Conservation (phyloP, 2,797 vertebrate species). For the Sebastes cheni region DNA sequence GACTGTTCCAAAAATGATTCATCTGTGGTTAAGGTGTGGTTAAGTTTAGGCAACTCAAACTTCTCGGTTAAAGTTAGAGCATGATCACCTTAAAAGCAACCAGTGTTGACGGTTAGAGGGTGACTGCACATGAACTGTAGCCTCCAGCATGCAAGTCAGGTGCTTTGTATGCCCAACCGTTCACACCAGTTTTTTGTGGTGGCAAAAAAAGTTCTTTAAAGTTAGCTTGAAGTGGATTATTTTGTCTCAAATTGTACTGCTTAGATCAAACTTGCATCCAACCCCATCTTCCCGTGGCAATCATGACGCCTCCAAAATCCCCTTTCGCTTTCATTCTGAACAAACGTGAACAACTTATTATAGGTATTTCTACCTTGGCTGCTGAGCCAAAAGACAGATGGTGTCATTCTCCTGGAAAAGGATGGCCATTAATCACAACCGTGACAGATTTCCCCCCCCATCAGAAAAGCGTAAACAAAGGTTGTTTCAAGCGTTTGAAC, state of each 20-base stretch:
- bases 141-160: neutral
- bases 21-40: neutral
- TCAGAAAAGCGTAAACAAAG: conserved; percentile 18
- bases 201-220: neutral
- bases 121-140: neutral
- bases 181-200: neutral
- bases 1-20: neutral
- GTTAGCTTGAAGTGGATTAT: neutral
- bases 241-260: neutral
- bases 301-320: neutral
- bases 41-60: neutral
- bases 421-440: neutral
- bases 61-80: neutral
- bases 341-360: neutral
- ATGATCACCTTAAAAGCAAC: neutral
- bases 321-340: neutral
- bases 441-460: neutral
- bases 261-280: neutral
- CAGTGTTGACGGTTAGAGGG: neutral
- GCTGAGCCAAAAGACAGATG: neutral
- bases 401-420: conserved; percentile 1
- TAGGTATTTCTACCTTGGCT: neutral
- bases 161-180: neutral
- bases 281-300: neutral
- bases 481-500: neutral